phyloP scores from a whole-genome alignment of 2,888 invertebrate species.

The Cephus spinipes region DNA sequence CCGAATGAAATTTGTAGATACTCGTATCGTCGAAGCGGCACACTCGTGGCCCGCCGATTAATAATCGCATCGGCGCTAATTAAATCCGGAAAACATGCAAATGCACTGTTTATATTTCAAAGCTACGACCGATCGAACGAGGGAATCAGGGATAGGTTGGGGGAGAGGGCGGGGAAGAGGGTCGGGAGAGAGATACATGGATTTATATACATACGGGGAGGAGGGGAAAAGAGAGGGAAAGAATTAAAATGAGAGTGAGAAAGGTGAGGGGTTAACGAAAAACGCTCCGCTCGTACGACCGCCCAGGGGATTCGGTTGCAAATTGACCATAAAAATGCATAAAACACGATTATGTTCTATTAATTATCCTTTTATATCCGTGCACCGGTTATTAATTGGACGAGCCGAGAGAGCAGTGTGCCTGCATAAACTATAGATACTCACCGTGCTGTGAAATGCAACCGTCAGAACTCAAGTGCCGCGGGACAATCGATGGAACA shows the following conservation, averaged over 20 bases:
- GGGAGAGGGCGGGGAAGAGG: conserved; percentile 32
- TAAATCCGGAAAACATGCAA: conserved; percentile 65
- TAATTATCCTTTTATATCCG: conserved; percentile 52
- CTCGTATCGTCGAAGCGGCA: conserved; percentile 38
- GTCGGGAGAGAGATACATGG: conserved; percentile 27
- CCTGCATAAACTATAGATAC: background rate
- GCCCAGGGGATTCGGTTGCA: conserved; percentile 55
- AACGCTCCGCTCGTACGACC: conserved; percentile 14
- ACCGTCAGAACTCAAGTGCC: background rate
- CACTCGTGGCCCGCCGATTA: conserved; percentile 55
- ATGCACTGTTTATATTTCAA: conserved; percentile 60
- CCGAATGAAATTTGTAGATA: background rate
- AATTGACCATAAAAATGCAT: conserved; percentile 63
- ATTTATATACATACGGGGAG: conserved; percentile 15
- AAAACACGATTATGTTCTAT: conserved; percentile 58
- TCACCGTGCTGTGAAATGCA: background rate
- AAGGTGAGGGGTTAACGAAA: conserved; percentile 13
- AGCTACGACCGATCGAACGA: conserved; percentile 38
- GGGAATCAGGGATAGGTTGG: conserved; percentile 22
- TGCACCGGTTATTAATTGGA: background rate
- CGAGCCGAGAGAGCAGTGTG: background rate
- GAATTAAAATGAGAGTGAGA: conserved; percentile 21
- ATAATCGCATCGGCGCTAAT: conserved; percentile 64
- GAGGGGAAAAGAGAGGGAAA: conserved; percentile 26
- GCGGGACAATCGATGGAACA: background rate